Percentiles rank a stretch among this genome's conserved stretches.
Conservation (phyloP, 37 sponge, comb jelly and placozoan genomes). For the Diacarnus erythraeanus region DNA sequence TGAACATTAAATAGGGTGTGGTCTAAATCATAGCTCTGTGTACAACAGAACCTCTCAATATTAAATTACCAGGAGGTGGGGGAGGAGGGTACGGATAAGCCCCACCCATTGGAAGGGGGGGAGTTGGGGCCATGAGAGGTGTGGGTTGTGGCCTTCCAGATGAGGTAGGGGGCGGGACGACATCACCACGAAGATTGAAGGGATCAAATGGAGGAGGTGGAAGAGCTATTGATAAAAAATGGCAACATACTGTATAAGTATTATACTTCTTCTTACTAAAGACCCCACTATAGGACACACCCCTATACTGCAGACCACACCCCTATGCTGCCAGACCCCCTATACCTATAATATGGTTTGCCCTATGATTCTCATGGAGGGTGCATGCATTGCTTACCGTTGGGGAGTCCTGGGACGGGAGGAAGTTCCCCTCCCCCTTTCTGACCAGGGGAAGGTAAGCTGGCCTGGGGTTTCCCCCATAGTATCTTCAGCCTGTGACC, state of each 20-base stretch:
- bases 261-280: too few relatives aligned
- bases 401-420: constrained; percentile 90
- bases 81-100: constrained; percentile 5
- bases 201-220: constrained; percentile 56
- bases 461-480: constrained; percentile 90
- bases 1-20: too few relatives aligned
- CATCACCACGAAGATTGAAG: constrained; percentile 46
- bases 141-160: neutral
- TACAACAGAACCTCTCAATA: neutral
- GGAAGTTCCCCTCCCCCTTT: constrained; percentile 40
- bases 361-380: too few relatives aligned
- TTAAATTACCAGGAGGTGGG: constrained; percentile 35
- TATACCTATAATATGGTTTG: too few relatives aligned
- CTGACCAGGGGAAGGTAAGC: constrained; percentile 36
- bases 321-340: too few relatives aligned
- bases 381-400: constrained; percentile 28
- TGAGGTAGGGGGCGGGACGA: neutral
- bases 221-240: constrained; percentile 17
- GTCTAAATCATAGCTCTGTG: neutral
- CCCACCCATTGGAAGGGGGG: neutral
- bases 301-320: too few relatives aligned
- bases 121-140: constrained; percentile 5
- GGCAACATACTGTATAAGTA: too few relatives aligned
- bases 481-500: constrained; percentile 80
- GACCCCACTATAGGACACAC: too few relatives aligned